Percentiles rank a stretch among this genome's conserved stretches.
Conservation (phyloP, 2,888 invertebrate species). For the Cryptophagus acutangulus region DNA sequence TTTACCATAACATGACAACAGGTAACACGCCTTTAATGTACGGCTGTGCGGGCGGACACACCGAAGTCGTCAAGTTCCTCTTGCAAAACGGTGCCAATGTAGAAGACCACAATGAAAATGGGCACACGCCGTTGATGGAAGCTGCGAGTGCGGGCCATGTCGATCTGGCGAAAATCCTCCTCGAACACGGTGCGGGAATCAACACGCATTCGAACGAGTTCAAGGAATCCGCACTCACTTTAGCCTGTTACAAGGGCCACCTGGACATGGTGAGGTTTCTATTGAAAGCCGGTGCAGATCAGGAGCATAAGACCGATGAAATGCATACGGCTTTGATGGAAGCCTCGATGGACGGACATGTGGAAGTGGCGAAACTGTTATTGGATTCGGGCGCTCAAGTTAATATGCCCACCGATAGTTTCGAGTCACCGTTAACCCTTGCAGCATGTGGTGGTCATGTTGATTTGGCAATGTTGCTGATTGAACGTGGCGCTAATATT, state of each 20-base stretch:
- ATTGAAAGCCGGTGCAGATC: constrained; percentile 91
- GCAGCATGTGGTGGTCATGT: constrained; percentile 99
- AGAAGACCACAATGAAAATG: constrained; percentile 98
- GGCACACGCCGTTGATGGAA: constrained; percentile 99
- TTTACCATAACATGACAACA: constrained; percentile 23
- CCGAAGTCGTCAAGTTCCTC: constrained; percentile 71
- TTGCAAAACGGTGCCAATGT: constrained; percentile 90
- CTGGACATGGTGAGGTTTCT: constrained; percentile 96
- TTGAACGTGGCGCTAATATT: constrained; percentile 96
- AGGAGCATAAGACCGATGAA: constrained; percentile 98
- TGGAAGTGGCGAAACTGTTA: constrained; percentile 91
- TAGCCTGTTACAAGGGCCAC: constrained; percentile 84
- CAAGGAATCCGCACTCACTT: constrained; percentile 91
- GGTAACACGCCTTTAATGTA: constrained; percentile 96
- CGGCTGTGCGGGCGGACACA: constrained; percentile 92
- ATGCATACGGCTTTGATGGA: constrained; percentile 99
- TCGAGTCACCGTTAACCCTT: constrained; percentile 96
- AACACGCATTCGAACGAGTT: constrained; percentile 99
- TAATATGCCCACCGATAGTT: constrained; percentile 99
- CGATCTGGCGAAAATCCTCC: constrained; percentile 83
- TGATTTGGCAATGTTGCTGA: constrained; percentile 89
- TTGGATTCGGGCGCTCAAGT: constrained; percentile 97
- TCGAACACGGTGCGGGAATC: constrained; percentile 93
- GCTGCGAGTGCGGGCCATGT: constrained; percentile 95
- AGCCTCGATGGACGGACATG: constrained; percentile 99